Percentiles rank a stretch among this genome's conserved stretches.
Conservation (phyloP, 2,797 vertebrate species). For the Australoheros facetus region DNA sequence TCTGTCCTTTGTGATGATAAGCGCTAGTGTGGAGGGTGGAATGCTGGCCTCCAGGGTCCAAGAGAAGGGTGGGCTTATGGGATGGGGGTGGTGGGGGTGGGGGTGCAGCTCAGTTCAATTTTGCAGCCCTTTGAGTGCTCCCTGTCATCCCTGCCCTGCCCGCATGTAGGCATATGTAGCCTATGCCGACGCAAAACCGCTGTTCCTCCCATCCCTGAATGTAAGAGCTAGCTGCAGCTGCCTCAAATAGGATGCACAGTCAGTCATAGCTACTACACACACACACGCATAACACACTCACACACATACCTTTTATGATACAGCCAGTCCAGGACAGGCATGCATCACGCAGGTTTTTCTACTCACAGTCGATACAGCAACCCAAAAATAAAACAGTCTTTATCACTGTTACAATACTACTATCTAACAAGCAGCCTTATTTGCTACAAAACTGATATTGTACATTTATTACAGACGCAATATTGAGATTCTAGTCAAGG, state of each 20-base stretch:
- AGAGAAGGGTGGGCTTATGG: constrained; percentile 68
- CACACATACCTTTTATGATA: constrained; percentile 11
- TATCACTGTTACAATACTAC: constrained; percentile 28
- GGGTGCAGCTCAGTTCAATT: constrained; percentile 69
- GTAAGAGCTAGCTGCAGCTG: constrained; percentile 56
- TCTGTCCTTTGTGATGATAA: constrained; percentile 87
- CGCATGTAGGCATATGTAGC: constrained; percentile 44
- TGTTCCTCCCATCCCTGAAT: constrained; percentile 44
- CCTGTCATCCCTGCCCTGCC: constrained; percentile 53
- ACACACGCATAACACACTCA: constrained; percentile 15
- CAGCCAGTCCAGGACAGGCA: constrained; percentile 37
- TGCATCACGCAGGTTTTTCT: constrained; percentile 44
- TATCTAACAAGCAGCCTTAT: constrained; percentile 32
- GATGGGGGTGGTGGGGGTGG: not conserved
- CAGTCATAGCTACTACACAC: constrained; percentile 21
- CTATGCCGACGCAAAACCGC: constrained; percentile 32
- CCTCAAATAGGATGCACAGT: constrained; percentile 51
- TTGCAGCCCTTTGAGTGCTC: constrained; percentile 63
- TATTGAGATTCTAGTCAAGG: constrained; percentile 52
- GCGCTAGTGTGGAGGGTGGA: constrained; percentile 78
- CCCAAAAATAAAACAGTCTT: constrained; percentile 30
- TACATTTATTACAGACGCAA: constrained; percentile 46
- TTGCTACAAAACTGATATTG: constrained; percentile 41
- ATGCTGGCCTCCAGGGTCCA: constrained; percentile 80
- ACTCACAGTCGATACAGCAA: constrained; percentile 25